Base-by-base conservation (phyloP, 2,888 invertebrate species). In the Anagyrus pseudococci region DNA sequence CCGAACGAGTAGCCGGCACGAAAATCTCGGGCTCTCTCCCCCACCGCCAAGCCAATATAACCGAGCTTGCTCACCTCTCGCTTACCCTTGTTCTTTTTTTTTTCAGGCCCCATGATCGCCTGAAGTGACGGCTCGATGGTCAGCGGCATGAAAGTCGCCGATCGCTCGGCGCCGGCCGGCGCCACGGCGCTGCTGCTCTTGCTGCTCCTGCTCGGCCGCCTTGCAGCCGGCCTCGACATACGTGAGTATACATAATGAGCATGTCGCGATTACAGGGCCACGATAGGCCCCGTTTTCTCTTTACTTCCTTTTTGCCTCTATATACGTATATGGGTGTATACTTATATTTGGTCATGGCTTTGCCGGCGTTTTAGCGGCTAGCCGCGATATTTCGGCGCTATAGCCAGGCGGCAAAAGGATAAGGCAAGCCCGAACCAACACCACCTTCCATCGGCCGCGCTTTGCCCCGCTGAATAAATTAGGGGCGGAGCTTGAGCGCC, bases 121-220 rank as follows among this genome's bases (percentile, higher is more conserved):
- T 75, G 74, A 76, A 74, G 74, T 71, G 70, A 71, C 70, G 71
- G 65, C 70, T 71, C 67, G 67, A 69, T 71, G 71, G 69, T 13
- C 19, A 22, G 68, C 73, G 77, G 75, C 72, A 79, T 79, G 79
- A 76, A 77, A 76, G 33, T 37, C 13, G 76, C 73, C 71, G 75
- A 76, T 75, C 75, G 69, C 69, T 73, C 69, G 68, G 10, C 19
- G 19, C 25, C 20, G 22, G 6, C 10, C 22, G 15, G 19, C 23
- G 19, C 15, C 22, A 22, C 43, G 4, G 22, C 41, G 26, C 69
- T 74, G 67, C 71, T 77, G 67, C 69, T 72, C 64, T 70, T 77
- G 60, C 68, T 77, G 67, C 29, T 64, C n/a, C 46, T 55, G 33
- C 13, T 59, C 23, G 56, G 43, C n/a, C 43, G 48, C 33, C n/a